Conservation (phyloP, 1,140 invertebrate species). For the Phenacoccus solenopsis region DNA sequence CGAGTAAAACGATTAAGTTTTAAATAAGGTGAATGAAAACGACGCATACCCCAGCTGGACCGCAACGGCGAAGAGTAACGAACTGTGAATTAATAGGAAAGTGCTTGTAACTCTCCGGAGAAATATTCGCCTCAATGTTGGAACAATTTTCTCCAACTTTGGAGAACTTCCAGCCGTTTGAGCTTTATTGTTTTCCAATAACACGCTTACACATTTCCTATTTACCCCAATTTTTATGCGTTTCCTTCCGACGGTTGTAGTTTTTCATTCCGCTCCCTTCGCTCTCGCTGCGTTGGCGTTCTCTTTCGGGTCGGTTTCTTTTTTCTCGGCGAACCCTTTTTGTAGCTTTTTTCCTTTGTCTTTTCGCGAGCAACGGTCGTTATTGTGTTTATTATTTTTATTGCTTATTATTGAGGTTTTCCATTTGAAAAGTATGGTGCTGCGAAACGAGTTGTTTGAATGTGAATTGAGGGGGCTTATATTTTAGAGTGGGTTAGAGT, state of each 20-base stretch:
- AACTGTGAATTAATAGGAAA: slow-evolving; percentile 15
- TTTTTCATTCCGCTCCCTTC: slow-evolving; percentile 7
- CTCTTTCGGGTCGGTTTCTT: too few relatives aligned
- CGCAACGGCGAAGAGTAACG: slow-evolving; percentile 6
- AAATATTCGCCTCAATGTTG: slow-evolving; percentile 3
- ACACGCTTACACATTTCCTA: slow-evolving; percentile 12
- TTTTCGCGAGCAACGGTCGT: too few relatives aligned
- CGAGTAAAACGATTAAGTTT: slow-evolving; percentile 15
- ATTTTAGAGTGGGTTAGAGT: too few relatives aligned
- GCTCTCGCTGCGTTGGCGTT: too few relatives aligned
- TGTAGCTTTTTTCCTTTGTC: too few relatives aligned
- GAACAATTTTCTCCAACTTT: slow-evolving; percentile 11
- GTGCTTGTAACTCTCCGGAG: slow-evolving; percentile 10
- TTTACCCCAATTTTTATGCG: slow-evolving; percentile 7
- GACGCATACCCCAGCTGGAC: slow-evolving; percentile 9
- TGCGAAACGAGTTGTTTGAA: too few relatives aligned
- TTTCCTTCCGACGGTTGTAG: slow-evolving; percentile 1
- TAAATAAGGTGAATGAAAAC: slow-evolving; percentile 5
- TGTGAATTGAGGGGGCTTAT: too few relatives aligned
- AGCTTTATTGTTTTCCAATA: slow-evolving; percentile 17
- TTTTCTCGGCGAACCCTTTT: too few relatives aligned
- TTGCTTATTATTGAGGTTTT: too few relatives aligned
- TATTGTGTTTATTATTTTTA: too few relatives aligned
- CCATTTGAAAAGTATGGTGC: too few relatives aligned
- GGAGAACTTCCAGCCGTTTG: slow-evolving; percentile 16